Conservation (phyloP, 2,888 invertebrate genomes). For the Parnassius mnemosyne region DNA sequence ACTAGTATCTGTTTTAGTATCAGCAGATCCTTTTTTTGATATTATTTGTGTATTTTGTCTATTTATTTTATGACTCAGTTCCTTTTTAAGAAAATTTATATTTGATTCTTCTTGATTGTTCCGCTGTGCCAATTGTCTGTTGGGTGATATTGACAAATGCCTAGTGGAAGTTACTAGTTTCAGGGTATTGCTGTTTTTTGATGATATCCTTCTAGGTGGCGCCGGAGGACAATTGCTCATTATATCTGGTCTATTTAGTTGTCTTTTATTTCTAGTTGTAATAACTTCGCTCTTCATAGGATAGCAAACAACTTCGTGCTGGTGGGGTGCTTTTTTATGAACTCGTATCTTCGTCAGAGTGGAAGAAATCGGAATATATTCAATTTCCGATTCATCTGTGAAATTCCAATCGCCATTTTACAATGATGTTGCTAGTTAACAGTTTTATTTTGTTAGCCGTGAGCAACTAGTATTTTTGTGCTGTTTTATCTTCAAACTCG, state of each 20-base stretch:
- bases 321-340: slow-evolving; percentile 81
- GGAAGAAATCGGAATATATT: slow-evolving; percentile 90
- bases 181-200: slow-evolving; percentile 85
- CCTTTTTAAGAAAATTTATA: slow-evolving; percentile 82
- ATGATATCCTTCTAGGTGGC: slow-evolving; percentile 88
- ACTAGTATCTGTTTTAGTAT: slow-evolving; percentile 30
- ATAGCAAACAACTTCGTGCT: slow-evolving; percentile 82
- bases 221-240: slow-evolving; percentile 81
- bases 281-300: slow-evolving; percentile 66
- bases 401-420: slow-evolving; percentile 62
- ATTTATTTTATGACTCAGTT: slow-evolving; percentile 81
- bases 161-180: slow-evolving; percentile 81
- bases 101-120: slow-evolving; percentile 53
- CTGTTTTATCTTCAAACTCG: slow-evolving; percentile 55
- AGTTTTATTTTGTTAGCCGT: slow-evolving; percentile 56
- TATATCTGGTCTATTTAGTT: slow-evolving; percentile 51
- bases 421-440: slow-evolving; percentile 37
- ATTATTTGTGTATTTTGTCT: slow-evolving; percentile 72
- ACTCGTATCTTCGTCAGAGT: slow-evolving; percentile 90
- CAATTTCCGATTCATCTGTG: slow-evolving; percentile 89
- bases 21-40: slow-evolving; percentile 36
- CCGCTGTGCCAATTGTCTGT: slow-evolving; percentile 41
- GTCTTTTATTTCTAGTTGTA: slow-evolving; percentile 79
- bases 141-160: slow-evolving; percentile 61
- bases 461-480: slow-evolving; percentile 66